Conservation (phyloP, 1,140 invertebrate species). For the Trichoplusia ni region DNA sequence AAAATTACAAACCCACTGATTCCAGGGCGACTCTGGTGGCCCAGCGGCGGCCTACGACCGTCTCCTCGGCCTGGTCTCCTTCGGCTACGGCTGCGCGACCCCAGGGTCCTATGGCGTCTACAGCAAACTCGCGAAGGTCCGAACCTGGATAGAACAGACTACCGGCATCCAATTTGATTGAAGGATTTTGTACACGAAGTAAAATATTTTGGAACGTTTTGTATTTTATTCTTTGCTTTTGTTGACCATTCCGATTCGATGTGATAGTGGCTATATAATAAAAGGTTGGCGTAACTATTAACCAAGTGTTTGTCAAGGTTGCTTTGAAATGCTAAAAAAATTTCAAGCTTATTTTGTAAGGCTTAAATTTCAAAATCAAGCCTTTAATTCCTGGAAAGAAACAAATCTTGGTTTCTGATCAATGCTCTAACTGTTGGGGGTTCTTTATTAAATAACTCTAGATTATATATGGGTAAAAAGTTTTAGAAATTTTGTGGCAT, state of each 20-base stretch:
- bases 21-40: slow-evolving; percentile 79
- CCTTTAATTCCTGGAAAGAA: too few species aligned
- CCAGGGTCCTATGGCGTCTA: slow-evolving; percentile 84
- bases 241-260: background rate
- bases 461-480: too few species aligned
- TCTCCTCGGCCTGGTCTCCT: slow-evolving; percentile 83
- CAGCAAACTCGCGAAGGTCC: slow-evolving; percentile 81
- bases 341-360: too few species aligned
- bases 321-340: too few species aligned
- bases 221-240: slow-evolving; percentile 14
- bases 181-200: slow-evolving; percentile 30
- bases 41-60: slow-evolving; percentile 72
- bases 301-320: too few species aligned
- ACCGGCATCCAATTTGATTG: slow-evolving; percentile 58
- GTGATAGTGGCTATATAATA: too few species aligned
- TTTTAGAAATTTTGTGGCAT: too few species aligned
- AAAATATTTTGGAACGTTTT: slow-evolving; percentile 17
- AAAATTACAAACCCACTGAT: background rate
- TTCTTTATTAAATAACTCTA: too few species aligned
- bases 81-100: slow-evolving; percentile 83
- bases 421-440: too few species aligned
- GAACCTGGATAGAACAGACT: slow-evolving; percentile 75
- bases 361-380: too few species aligned
- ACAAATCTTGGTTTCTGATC: too few species aligned
- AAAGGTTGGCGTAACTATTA: too few species aligned